These are phyloP conservation scores for Meteorus sp. DNA, from an alignment of 1,140 invertebrate genomes.

Conservation along the genomic window DNA sequence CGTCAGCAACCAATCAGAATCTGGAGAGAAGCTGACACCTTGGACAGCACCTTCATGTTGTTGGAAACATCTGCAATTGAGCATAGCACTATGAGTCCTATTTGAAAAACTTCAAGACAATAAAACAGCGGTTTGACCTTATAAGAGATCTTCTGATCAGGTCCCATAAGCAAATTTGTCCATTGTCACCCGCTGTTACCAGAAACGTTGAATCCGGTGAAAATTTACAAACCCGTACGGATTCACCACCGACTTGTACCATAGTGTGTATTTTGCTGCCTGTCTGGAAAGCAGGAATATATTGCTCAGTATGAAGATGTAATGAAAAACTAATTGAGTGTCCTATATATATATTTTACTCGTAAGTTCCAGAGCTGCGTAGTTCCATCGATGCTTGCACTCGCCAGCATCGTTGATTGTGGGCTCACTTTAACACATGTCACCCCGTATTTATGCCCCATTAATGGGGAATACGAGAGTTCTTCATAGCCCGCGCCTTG, in stretches of 20 bases:
- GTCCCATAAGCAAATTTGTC: constrained; percentile 75
- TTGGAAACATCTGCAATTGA: constrained; percentile 61
- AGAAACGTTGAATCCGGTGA: constrained; percentile 68
- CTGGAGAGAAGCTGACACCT: constrained; percentile 67
- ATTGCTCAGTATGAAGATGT: not conserved
- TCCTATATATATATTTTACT: constrained; percentile 27
- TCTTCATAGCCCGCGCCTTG: constrained; percentile 62
- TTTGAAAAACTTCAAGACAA: not conserved
- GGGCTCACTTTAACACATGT: constrained; percentile 71
- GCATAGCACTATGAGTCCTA: no score
- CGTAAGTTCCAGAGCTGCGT: constrained; percentile 71
- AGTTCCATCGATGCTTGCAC: constrained; percentile 74
- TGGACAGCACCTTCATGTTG: constrained; percentile 71
- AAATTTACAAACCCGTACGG: constrained; percentile 69
- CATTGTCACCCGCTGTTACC: constrained; percentile 74
- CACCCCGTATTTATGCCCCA: constrained; percentile 69
- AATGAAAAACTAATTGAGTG: not conserved
- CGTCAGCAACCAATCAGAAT: constrained; percentile 68
- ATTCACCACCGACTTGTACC: constrained; percentile 66
- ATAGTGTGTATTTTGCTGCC: constrained; percentile 66
- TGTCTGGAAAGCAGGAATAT: constrained; percentile 48
- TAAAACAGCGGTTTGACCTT: constrained; percentile 53
- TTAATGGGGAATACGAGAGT: constrained; percentile 62
- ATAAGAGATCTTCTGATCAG: constrained; percentile 65
- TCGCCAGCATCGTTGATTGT: constrained; percentile 69